Percentiles rank a stretch among this genome's conserved stretches.
phyloP scores from a whole-genome alignment of 2,113 vertebrate genomes.

The Perccottus glenii region DNA sequence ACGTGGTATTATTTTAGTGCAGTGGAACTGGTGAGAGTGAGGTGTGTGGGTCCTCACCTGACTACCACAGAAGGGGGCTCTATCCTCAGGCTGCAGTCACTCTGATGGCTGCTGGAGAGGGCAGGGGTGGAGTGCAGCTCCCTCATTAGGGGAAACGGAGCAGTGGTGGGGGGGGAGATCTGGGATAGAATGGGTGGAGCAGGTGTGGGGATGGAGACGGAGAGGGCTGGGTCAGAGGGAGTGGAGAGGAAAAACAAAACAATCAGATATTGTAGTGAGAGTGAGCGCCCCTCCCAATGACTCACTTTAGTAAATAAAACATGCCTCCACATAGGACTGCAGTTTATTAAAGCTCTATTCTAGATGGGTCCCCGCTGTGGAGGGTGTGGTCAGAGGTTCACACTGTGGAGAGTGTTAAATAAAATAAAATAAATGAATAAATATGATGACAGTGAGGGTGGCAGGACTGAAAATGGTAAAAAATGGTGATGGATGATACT shows the following conservation, averaged over 20 bases:
- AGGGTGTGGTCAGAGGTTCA: no score
- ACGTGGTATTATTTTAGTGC: no score
- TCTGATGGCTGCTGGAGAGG: background rate
- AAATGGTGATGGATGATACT: no score
- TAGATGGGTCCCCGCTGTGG: no score
- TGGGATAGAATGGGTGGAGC: slow-evolving; percentile 15
- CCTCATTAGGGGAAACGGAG: background rate
- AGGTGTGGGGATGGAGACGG: slow-evolving; percentile 18
- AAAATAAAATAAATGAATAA: background rate
- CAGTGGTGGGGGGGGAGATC: slow-evolving; percentile 12
- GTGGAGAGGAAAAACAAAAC: slow-evolving; percentile 17
- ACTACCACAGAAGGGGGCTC: slow-evolving; percentile 61
- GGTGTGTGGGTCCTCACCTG: slow-evolving; percentile 22
- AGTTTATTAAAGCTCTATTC: background rate
- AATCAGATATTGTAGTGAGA: slow-evolving; percentile 2
- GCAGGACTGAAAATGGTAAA: no score
- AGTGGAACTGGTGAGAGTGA: no score
- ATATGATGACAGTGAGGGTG: background rate
- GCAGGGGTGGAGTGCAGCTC: background rate
- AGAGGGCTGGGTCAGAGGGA: slow-evolving; percentile 36
- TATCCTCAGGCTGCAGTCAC: slow-evolving; percentile 39
- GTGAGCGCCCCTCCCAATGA: no score
- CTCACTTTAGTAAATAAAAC: background rate
- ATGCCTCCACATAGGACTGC: background rate
- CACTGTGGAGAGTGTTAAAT: background rate